Evolutionary conservation across 2,113 vertebrate species (phyloP).

Genomic region (Pterocles gutturalis): DNA sequence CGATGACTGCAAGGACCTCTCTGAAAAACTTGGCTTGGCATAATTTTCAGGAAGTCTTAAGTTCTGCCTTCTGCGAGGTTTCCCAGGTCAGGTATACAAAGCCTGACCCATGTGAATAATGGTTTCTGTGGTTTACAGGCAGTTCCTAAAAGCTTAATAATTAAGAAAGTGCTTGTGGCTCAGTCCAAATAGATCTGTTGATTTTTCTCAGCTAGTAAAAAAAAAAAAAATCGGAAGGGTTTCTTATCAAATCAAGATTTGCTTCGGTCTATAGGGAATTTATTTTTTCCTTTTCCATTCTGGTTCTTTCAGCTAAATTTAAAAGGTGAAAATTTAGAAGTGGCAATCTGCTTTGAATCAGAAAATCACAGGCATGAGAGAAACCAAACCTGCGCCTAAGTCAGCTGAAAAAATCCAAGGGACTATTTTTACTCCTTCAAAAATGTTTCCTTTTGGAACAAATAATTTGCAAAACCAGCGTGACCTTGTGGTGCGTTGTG

Average conservation of each 20-base stretch:
- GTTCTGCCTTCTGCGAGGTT: neutral
- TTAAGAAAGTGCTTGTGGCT: slow-evolving; percentile 53
- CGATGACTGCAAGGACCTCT: rapidly evolving
- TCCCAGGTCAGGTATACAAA: neutral
- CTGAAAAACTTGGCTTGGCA: neutral
- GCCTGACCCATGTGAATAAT: neutral
- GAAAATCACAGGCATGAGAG: neutral
- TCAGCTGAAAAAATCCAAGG: neutral
- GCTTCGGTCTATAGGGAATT: neutral
- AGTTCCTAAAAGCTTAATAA: slow-evolving; percentile 42
- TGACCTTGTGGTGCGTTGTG: rapidly evolving
- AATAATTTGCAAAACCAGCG: neutral
- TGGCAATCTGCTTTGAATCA: neutral
- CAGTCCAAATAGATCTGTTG: slow-evolving; percentile 14
- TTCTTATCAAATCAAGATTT: slow-evolving; percentile 15
- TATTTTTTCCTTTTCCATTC: neutral
- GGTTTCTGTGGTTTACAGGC: neutral
- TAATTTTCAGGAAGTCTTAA: slow-evolving; percentile 26
- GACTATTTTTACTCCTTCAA: neutral
- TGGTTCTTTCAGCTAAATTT: neutral
- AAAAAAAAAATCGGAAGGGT: neutral
- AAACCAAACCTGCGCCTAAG: neutral
- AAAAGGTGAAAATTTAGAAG: neutral
- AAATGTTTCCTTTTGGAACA: slow-evolving; percentile 5
- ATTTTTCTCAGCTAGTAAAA: slow-evolving; percentile 48